These are phyloP conservation scores for Amblyopsis rosae DNA, from an alignment of 2,113 vertebrate genomes.

Conservation along the genomic window DNA sequence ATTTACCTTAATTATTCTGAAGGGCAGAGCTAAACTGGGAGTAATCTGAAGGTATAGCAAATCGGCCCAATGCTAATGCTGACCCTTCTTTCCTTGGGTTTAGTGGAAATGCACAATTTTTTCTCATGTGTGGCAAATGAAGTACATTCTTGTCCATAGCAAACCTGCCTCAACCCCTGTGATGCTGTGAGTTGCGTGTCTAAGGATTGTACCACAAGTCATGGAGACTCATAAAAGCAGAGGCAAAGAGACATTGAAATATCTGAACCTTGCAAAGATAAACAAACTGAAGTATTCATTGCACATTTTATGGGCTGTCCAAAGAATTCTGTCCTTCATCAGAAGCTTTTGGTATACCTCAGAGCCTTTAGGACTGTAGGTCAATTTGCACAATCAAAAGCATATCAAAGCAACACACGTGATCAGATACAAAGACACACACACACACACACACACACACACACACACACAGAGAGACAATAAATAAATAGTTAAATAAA, in stretches of 20 bases:
- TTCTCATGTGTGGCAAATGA: slow-evolving; percentile 16
- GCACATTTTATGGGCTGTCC: slow-evolving; percentile 77
- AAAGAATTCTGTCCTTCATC: slow-evolving; percentile 74
- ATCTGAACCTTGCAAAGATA: slow-evolving; percentile 79
- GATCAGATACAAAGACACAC: slow-evolving; percentile 7
- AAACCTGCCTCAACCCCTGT: slow-evolving; percentile 44
- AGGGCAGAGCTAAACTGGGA: slow-evolving; percentile 54
- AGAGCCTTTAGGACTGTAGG: slow-evolving; percentile 55
- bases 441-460: slow-evolving; percentile 14
- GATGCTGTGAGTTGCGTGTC: slow-evolving; percentile 66
- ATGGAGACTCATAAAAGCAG: slow-evolving; percentile 76
- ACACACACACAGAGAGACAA: slow-evolving; percentile 45
- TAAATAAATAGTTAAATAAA: slow-evolving; percentile 73
- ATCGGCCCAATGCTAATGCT: slow-evolving; percentile 31
- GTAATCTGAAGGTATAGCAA: slow-evolving; percentile 54
- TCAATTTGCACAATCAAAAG: slow-evolving; percentile 70
- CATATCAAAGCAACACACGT: slow-evolving; percentile 37
- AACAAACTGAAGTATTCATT: slow-evolving; percentile 81
- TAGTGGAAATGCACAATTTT: slow-evolving; percentile 42
- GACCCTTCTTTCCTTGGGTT: slow-evolving; percentile 31
- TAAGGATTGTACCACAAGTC: slow-evolving; percentile 67
- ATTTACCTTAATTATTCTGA: slow-evolving; percentile 73
- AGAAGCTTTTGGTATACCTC: slow-evolving; percentile 53
- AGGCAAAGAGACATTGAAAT: slow-evolving; percentile 76
- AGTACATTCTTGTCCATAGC: slow-evolving; percentile 57